Conservation (phyloP, 2,797 vertebrate genomes). For the Lutjanus argentimaculatus region DNA sequence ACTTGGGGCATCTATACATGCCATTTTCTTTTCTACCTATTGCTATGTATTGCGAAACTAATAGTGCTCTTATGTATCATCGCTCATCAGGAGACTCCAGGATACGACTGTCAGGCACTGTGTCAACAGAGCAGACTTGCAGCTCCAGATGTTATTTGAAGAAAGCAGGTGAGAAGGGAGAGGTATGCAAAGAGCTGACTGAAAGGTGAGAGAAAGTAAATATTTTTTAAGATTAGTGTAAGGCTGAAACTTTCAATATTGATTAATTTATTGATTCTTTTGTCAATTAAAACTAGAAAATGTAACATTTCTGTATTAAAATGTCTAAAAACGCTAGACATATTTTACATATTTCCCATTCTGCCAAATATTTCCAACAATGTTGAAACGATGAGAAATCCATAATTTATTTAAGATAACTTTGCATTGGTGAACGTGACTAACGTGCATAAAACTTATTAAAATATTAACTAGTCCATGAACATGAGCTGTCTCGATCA, state of each 20-base stretch:
- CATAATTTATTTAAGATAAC: too few relatives aligned
- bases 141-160: conserved; percentile 19
- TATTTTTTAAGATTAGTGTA: neutral
- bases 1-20: neutral
- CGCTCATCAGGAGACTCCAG: conserved; percentile 20
- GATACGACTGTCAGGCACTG: conserved; percentile 29
- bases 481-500: too few relatives aligned
- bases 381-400: too few relatives aligned
- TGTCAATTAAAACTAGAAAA: neutral
- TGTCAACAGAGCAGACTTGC: neutral
- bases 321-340: too few relatives aligned
- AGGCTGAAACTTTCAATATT: neutral
- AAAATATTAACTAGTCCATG: too few relatives aligned
- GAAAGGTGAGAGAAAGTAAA: neutral
- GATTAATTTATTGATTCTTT: neutral
- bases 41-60: conserved; percentile 25
- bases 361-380: too few relatives aligned
- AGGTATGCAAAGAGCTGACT: neutral
- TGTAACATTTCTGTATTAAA: too few relatives aligned
- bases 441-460: too few relatives aligned
- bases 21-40: conserved; percentile 3
- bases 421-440: too few relatives aligned
- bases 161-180: conserved; percentile 1
- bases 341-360: too few relatives aligned
- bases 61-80: conserved; percentile 20